A percentile compares a stretch with the other conserved stretches of the same genome.
Conservation (phyloP, 1,140 invertebrate species). For the Anadara kagoshimensis region DNA sequence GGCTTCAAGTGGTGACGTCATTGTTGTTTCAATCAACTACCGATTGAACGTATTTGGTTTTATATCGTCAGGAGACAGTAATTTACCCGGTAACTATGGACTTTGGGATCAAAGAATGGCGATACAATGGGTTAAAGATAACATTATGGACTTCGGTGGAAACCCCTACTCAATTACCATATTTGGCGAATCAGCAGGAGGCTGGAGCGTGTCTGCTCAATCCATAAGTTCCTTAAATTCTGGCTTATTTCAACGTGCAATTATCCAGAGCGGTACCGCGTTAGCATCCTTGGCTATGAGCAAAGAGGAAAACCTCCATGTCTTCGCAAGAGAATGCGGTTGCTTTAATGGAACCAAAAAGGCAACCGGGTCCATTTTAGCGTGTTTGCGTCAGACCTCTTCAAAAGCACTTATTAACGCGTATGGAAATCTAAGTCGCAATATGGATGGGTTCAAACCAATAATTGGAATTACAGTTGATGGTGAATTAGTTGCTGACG, state of each 20-base stretch:
- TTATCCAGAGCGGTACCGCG: conserved; percentile 77
- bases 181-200: conserved; percentile 65
- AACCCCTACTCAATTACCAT: conserved; percentile 60
- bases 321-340: no score
- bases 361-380: no score
- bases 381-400: no score
- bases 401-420: no score
- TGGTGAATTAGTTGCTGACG: no score
- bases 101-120: conserved; percentile 81
- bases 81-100: conserved; percentile 45
- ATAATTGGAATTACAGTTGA: no score
- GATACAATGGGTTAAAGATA: conserved; percentile 77
- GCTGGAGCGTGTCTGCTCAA: conserved; percentile 80
- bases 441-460: no score
- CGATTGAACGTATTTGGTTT: conserved; percentile 52
- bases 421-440: no score
- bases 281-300: no score
- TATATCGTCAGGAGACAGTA: conserved; percentile 24
- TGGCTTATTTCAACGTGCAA: conserved; percentile 87
- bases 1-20: conserved; percentile 36
- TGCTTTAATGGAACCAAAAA: no score
- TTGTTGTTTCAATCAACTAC: conserved; percentile 55
- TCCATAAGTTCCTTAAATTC: conserved; percentile 87
- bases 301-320: no score
- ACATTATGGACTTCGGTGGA: conserved; percentile 66